Base-by-base conservation (phyloP, 2,888 invertebrate species). In the Glaucopsyche alexis region DNA sequence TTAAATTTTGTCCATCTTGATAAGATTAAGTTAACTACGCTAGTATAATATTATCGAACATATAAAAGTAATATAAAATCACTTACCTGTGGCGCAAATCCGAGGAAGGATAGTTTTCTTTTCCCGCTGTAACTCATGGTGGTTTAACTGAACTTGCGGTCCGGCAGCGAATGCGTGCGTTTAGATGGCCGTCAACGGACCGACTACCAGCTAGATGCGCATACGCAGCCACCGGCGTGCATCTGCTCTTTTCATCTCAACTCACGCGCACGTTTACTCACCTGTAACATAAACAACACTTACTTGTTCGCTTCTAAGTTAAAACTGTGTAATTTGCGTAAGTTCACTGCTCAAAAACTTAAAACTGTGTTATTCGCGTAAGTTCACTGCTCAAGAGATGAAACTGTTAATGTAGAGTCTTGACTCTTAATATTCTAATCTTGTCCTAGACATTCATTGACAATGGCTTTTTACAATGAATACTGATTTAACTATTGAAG, bases 91-190 rank as follows among this genome's bases (percentile, higher is more conserved):
- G 94, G 94, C 76, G 94, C 94, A 83, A 96, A 96, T 80, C 96
- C 95, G 77, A 96, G 93, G 86, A 96, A 96, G 71, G 96, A 96
- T 73, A 96, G 91, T 85, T 96, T 96, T 87, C 95, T 94, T 82
- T 94, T 94, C 83, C 94, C 94, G 80, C 93, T 94, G 60, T 60
- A 60, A 80, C 94, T 89, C 90, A 90, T 90, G 77, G 78, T 74
- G 74, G 47, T n/a, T n/a, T n/a, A n/a, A n/a, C n/a, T n/a, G n/a
- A n/a, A n/a, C 64, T 5, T 50, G 73, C 49, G 77, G 73, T 50
- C 74, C 76, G 72, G 76, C 77, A 77, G 73, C 72, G 73, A 75
- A 47, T 73, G 77, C 78, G 79, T 78, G 80, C 77, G 75, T 71
- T 74, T 72, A 72, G 75, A 75, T 79, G 75, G 80, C 78, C 78